Evolutionary conservation across 64 coral and sea anemone genomes (phyloP).

Genomic region (Actinia equina): DNA sequence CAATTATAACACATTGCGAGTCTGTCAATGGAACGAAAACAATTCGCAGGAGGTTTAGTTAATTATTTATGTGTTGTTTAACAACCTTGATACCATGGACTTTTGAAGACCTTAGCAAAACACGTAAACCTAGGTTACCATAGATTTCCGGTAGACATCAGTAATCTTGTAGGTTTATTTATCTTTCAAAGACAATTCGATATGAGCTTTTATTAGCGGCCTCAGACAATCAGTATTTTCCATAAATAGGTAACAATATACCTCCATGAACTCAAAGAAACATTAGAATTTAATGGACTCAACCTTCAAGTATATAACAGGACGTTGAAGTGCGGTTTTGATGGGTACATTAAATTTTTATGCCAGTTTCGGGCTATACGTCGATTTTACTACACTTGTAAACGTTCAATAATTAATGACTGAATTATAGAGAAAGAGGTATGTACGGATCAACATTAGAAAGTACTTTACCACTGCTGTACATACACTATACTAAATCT

Average conservation of each 20-base stretch:
- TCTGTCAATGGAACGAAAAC: conserved; percentile 12
- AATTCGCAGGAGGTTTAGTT: not conserved
- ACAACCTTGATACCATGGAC: conserved; percentile 23
- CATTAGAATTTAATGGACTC: not conserved
- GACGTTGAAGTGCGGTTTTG: conserved; percentile 6
- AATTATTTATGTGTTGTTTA: conserved; percentile 18
- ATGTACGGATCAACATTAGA: not conserved
- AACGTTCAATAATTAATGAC: conserved; percentile 10
- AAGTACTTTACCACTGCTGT: not conserved
- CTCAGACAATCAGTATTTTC: not conserved
- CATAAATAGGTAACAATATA: conserved; percentile 11
- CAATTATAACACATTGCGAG: not conserved
- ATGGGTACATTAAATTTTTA: not conserved
- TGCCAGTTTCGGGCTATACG: not conserved
- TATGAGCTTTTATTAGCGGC: conserved; percentile 12
- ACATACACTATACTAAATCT: not conserved
- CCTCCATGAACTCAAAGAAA: not conserved
- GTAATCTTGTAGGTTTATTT: conserved; percentile 21
- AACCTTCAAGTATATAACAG: conserved; percentile 1
- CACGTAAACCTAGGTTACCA: conserved; percentile 19
- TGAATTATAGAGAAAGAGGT: not conserved
- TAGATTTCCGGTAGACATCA: conserved; percentile 14
- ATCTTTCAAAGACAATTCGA: not conserved
- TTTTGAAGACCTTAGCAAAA: conserved; percentile 28
- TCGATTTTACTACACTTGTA: conserved; percentile 4